Evolutionary conservation across 2,797 vertebrate genomes (phyloP), one percentile per base, ranked within the genome.

Genomic region (Molossus molossus): DNA sequence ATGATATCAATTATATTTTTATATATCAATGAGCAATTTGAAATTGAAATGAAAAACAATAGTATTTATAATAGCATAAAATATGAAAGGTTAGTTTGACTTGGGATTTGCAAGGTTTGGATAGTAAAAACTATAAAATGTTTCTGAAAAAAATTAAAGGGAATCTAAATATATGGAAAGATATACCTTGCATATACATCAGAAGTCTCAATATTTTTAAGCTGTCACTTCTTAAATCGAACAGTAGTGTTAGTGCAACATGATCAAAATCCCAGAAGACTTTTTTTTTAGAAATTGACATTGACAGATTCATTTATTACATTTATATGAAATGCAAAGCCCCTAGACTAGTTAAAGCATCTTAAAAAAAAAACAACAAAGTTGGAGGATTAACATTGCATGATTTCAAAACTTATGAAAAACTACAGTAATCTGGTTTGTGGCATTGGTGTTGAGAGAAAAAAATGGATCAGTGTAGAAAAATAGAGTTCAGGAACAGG

Each of bases 151-250:
- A 84, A 79, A 72, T 58, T 76, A 64, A 33, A 69, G 15, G 29
- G 12, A 29, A 48, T 25, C 57, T 65, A 50, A 75, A 80, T 85
- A n/a, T 25, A 29, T 67, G 25, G 25, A 80, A 73, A 50, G 6
- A 62, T 48, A 53, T 9, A 29, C 3, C 20, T 67, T 75, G 25
- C 11, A 55, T 45, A 60, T 77, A 4, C 3, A 33, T 91, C 20
- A n/a, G 45, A 83, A 77, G 25, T 83, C 64, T 95, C 70, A 48
- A 25, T 70, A 82, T 82, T 77, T 88, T 70, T 62, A 82, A 81
- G 7, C n/a, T 87, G 40, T 60, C 15, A 69, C 1, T 87, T 82
- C 29, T 57, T 82, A 76, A 75, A 40, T 82, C 53, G 20, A 82
- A 25, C 25, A 75, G 8, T 45, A 50, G 29, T 15, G 0, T 82